Base-by-base conservation (phyloP, 1,140 invertebrate genomes). In the Drosophila pachea region DNA sequence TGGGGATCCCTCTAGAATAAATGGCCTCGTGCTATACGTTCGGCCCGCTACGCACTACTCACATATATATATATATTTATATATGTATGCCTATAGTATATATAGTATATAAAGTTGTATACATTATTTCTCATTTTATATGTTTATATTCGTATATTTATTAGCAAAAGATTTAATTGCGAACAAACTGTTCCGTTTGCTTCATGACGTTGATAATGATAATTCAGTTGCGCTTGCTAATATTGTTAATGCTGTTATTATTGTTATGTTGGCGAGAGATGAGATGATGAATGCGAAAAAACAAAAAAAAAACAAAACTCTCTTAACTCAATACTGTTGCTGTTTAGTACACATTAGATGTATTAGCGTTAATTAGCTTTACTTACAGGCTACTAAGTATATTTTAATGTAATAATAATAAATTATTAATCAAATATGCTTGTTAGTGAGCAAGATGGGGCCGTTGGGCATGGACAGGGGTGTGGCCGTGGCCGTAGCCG, bases 341-440 rank as follows among this genome's bases (percentile, higher is more conserved):
- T 72, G 64, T 72, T 86, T 86, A 86, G 81, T 86, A 86, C 81
- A 86, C 82, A 86, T 86, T 86, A 86, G 65, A 86, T 86, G 81
- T 77, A 76, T 84, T 84, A 84, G 73, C 73, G 40, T 73, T 83
- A 72, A 71, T 78, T 83, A 70, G 76, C 74, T 78, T 84, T 84
- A 79, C 76, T 84, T 84, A 84, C 73, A 79, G 47, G 69, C 79
- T 86, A 84, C 79, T 84, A 84, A 84, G 79, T 84, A 84, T 84
- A 84, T 84, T 84, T 84, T 79, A 84, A 84, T 84, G 81, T 84
- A 84, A 84, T 84, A 84, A 84, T 84, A 84, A 84, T 84, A 84
- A 84, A 84, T 84, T 84, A 84, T 84, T 84, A 84, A 84, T 84
- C 76, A 84, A 84, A 84, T 84, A 84, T 86, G 81, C 79, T 79